A percentile compares a stretch with the other conserved stretches of the same genome.
phyloP scores from a whole-genome alignment of 2,888 invertebrate genomes.

The Brachycybe producta region DNA sequence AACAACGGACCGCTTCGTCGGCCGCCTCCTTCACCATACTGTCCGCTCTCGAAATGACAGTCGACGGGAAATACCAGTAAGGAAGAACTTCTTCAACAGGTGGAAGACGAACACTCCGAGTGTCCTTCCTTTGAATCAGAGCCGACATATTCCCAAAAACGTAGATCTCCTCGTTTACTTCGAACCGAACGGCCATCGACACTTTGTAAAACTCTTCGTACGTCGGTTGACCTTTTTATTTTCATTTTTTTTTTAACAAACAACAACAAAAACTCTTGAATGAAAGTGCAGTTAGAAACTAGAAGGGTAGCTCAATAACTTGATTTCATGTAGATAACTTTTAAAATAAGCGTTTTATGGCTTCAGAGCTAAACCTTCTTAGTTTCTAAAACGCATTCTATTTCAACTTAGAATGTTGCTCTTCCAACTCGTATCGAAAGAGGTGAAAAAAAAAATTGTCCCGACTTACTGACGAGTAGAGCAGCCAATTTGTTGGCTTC shows the following conservation, averaged over 20 bases:
- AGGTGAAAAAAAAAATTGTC: background rate
- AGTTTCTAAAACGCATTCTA: background rate
- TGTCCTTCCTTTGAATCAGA: conserved; percentile 56
- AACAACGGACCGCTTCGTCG: background rate
- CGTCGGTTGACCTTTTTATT: too few relatives aligned
- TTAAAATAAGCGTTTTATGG: background rate
- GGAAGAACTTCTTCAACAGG: conserved; percentile 67
- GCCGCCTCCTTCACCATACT: conserved; percentile 40
- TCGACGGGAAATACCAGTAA: conserved; percentile 64
- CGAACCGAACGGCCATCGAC: conserved; percentile 48
- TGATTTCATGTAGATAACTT: too few relatives aligned
- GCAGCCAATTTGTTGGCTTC: conserved; percentile 8
- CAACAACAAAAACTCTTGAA: too few relatives aligned
- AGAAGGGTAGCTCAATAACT: too few relatives aligned
- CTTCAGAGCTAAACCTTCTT: background rate
- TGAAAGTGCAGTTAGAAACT: too few relatives aligned
- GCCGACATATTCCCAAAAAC: conserved; percentile 66
- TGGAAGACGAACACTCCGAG: conserved; percentile 54
- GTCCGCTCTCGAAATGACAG: conserved; percentile 52
- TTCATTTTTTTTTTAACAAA: too few relatives aligned
- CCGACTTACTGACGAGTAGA: conserved; percentile 4
- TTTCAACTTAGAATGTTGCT: background rate
- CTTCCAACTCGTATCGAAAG: background rate
- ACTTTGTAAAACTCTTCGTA: conserved; percentile 11
- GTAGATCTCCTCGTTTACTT: conserved; percentile 65